phyloP scores from a whole-genome alignment of 2,113 vertebrate genomes.

The Murina feae region DNA sequence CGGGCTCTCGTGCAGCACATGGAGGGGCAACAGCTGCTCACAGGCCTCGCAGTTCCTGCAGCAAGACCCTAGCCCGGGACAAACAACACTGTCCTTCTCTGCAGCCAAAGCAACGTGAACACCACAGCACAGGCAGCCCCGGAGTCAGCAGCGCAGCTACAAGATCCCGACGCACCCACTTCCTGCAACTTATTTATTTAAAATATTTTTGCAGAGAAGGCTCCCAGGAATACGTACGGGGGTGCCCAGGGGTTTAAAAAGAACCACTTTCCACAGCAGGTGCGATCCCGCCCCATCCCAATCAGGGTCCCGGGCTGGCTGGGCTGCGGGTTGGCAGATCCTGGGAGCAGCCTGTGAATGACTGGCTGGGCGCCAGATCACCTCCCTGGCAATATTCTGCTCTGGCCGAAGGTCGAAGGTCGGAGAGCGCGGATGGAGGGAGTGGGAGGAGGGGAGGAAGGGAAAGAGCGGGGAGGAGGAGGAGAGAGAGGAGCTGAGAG shows the following conservation, averaged over 20 bases:
- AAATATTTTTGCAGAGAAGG: too few relatives aligned
- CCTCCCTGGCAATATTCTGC: not conserved
- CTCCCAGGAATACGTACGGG: not conserved
- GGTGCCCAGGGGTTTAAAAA: not conserved
- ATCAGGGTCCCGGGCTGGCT: not conserved
- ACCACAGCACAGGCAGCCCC: not conserved
- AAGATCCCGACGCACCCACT: not conserved
- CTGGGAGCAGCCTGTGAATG: not conserved
- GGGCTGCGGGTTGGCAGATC: not conserved
- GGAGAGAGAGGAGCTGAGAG: fast-evolving
- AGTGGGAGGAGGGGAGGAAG: fast-evolving
- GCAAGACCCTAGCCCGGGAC: not conserved
- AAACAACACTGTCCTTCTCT: not conserved
- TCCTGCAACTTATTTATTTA: too few relatives aligned
- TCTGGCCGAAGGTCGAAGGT: not conserved
- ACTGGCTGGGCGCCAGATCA: not conserved
- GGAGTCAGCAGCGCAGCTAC: not conserved
- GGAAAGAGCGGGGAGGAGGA: not conserved
- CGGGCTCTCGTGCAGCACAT: fast-evolving
- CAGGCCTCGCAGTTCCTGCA: not conserved
- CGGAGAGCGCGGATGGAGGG: not conserved
- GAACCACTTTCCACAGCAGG: not conserved
- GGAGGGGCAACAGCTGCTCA: not conserved
- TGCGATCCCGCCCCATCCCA: not conserved
- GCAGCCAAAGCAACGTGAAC: not conserved